Evolutionary conservation across 35 echinoderm and acorn worm species (phyloP), one percentile per base, ranked within the genome.

Genomic region (Ophiothrix spiculata): DNA sequence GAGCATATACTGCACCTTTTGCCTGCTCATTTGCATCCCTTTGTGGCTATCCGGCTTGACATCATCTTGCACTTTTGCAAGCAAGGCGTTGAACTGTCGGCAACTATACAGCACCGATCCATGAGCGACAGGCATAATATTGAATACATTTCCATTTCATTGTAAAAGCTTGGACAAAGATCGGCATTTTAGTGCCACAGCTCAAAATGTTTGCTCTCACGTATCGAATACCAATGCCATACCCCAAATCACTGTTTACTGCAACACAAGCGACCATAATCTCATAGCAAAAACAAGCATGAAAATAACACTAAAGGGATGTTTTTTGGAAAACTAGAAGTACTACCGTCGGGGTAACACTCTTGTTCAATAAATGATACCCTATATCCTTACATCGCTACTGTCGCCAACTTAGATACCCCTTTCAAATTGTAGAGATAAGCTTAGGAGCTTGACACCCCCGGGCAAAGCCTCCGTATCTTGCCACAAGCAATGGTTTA

Each of bases 111-210:
- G 60, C 29, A 60, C 81, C 10, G 54, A 23, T 32, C 19, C 31
- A 37, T 56, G 81, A 82, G 35, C 37, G 63, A 60, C 46, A 33
- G 25, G 46, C 81, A 84, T 84, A 84, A 84, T 84, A 84, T 84
- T 84, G 81, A 84, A 84, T 84, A 84, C 81, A 84, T 84, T 84
- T 84, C 81, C 54, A 84, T 84, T 54, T 54, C 32, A 84, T 84
- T 84, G 81, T 84, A 12, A 84, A 33, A 36, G 32, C 13, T 28
- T 69, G 60, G 54, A 84, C 81, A 84, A 84, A 84, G 81, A 31
- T 60, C 37, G 46, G 54, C 63, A 84, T 60, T 84, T 64, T 16
- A 37, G 28, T n/a, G 81, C 37, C 81, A 21, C 69, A 32, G 81
- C 60, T 37, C 49, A 64, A 56, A 84, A 54, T 84, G 81, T 84